Evolutionary conservation across 2,797 vertebrate species (phyloP).

Genomic region (Poliocrania exsul): DNA sequence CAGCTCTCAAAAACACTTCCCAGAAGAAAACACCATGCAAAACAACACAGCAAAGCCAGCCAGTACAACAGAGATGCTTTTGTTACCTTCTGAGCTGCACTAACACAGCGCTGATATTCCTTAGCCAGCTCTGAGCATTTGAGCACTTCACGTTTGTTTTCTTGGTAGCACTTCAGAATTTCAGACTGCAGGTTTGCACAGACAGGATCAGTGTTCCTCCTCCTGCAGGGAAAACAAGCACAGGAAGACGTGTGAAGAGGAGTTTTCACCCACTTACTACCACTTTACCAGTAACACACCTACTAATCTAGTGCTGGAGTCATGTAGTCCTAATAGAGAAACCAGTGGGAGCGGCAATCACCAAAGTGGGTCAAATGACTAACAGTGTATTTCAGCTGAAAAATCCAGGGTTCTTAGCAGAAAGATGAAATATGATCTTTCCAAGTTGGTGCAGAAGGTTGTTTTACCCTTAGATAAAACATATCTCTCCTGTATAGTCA

Average conservation of each 20-base stretch:
- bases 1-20: neutral
- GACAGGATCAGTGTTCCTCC: constrained; percentile 81
- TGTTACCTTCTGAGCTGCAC: constrained; percentile 88
- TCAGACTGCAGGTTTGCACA: constrained; percentile 87
- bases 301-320: neutral
- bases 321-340: neutral
- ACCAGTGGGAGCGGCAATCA: neutral
- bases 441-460: neutral
- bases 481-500: neutral
- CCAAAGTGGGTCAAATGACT: neutral
- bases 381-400: neutral
- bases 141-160: constrained; percentile 84
- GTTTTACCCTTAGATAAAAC: neutral
- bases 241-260: neutral
- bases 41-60: neutral
- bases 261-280: neutral
- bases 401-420: neutral
- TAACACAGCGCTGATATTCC: constrained; percentile 90
- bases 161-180: constrained; percentile 88
- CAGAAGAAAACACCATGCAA: neutral
- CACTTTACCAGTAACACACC: neutral
- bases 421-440: neutral
- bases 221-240: constrained; percentile 72
- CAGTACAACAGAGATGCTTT: neutral
- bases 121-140: constrained; percentile 90